Base-by-base conservation (phyloP, 2,888 invertebrate genomes). In the Cremastobaeus sp. region DNA sequence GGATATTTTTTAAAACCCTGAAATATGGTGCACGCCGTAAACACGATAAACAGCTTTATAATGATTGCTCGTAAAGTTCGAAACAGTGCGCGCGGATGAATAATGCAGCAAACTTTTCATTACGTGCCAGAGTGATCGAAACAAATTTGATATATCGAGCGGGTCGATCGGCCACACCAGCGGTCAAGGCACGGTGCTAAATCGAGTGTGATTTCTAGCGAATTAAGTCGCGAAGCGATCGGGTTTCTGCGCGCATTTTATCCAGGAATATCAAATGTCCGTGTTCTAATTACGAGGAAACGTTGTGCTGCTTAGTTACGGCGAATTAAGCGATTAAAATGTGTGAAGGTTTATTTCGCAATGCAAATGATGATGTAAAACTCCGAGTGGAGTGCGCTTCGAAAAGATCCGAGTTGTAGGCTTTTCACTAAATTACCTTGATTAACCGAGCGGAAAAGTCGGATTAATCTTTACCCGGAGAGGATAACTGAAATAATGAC, bases 1-100 rank as follows among this genome's bases (percentile, higher is more conserved):
- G 68, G 50, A 50, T 62, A 73, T 47, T 73, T 48, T 68, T 50
- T 20, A 52, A 73, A 66, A 54, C 34, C 6, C 14, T 54, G 21
- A 62, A 62, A 55, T 62, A 70, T 55, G 45, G 30, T 30, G 48
- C 30, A 14, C 35, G 20, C 35, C 20, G 52, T 70, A 70, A 62
- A 62, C 20, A 47, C 54, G 18, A 47, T 52, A 52, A 69, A 69
- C 41, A 25, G 41, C 50, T 59, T 32, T 39, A 60, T 68, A 68
- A 68, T 59, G 68, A 68, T 59, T 59, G 48, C 41, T 41, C 50
- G 34, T 47, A 28, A 48, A 48, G 25, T 1, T 55, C 30, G 30
- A 47, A 47, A 41, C 39, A 21, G 37, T 21, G 20, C 12, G 12
- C 15, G 18, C 39, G 11, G 9, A 39, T 66, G 66, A 66, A 66